Evolutionary conservation across 2,797 vertebrate species (phyloP).

Genomic region (Podarcis lilfordi): DNA sequence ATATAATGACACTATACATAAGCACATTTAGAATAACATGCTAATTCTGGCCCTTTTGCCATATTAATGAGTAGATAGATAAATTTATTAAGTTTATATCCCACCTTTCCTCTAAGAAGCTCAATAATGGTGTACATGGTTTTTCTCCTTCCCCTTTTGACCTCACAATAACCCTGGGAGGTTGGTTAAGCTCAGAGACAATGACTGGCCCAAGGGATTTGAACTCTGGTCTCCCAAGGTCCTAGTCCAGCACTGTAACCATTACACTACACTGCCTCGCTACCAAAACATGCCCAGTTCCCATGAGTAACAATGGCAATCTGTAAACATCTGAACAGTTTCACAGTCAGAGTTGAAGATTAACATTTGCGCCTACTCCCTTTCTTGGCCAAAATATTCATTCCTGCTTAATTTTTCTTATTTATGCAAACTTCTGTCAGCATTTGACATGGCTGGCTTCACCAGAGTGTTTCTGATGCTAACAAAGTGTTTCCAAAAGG

Average conservation of each 20-base stretch:
- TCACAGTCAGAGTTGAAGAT: background rate
- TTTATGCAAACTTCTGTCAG: conserved; percentile 27
- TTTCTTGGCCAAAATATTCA: background rate
- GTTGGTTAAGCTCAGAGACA: too few relatives aligned
- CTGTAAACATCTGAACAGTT: background rate
- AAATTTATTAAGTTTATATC: too few relatives aligned
- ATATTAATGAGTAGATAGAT: background rate
- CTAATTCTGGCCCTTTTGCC: background rate
- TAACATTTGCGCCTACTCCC: background rate
- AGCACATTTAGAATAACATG: background rate
- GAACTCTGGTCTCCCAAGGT: too few relatives aligned
- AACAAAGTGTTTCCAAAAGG: conserved; percentile 20
- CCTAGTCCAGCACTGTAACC: background rate
- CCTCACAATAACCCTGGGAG: too few relatives aligned
- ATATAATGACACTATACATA: too few relatives aligned
- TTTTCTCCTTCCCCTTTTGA: too few relatives aligned
- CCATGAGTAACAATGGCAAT: background rate
- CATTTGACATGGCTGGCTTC: conserved; percentile 22
- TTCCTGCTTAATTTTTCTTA: conserved; percentile 9
- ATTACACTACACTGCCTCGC: background rate
- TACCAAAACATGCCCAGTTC: background rate
- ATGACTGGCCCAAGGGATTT: too few relatives aligned
- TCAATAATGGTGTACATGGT: too few relatives aligned
- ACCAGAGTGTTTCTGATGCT: conserved; percentile 18
- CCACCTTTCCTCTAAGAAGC: too few relatives aligned